Base-by-base conservation (phyloP, 2,888 invertebrate species). In the Drosophila mayaguana region DNA sequence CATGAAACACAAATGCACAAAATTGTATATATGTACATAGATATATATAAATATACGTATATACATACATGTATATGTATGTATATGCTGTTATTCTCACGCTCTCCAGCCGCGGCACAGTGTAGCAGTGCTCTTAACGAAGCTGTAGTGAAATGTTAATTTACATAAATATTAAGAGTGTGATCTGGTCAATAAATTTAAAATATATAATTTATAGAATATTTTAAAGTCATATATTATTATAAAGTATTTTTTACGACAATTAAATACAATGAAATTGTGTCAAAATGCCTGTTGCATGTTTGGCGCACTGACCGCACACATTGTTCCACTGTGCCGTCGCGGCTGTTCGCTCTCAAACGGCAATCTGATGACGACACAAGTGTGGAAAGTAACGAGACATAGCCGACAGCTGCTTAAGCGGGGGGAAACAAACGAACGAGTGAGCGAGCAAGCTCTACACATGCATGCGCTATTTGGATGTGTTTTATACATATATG, bases 311-410 rank as follows among this genome's bases (percentile, higher is more conserved):
- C 38, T 38, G 14, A 16, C 32, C 8, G 9, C 16, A 40, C 14
- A 25, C n/a, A 22, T 25, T 20, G 55, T 32, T 40, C 68, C 82
- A 78, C 81, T 61, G 75, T 82, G 57, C 74, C 51, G 38, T 40
- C 45, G 51, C 57, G 43, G 38, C 53, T 53, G 50, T 46, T 72
- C 75, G 75, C 66, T 72, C 68, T 79, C 62, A 70, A 72, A 67
- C 72, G 65, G 78, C 80, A 81, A 82, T 84, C 83, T 88, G 88
- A 85, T 84, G 84, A 84, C 84, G 84, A 88, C 84, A 84, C 88
- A 84, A 88, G 88, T 88, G 81, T 82, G 83, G 83, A 84, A 88
- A 84, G 88, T 83, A 88, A 88, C 84, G 84, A 84, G 84, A 87
- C 80, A 72, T 63, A 57, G 85, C 71, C 80, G 83, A 88, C 88